phyloP scores from a whole-genome alignment of 2,113 vertebrate genomes.

The Nannospalax galili region DNA sequence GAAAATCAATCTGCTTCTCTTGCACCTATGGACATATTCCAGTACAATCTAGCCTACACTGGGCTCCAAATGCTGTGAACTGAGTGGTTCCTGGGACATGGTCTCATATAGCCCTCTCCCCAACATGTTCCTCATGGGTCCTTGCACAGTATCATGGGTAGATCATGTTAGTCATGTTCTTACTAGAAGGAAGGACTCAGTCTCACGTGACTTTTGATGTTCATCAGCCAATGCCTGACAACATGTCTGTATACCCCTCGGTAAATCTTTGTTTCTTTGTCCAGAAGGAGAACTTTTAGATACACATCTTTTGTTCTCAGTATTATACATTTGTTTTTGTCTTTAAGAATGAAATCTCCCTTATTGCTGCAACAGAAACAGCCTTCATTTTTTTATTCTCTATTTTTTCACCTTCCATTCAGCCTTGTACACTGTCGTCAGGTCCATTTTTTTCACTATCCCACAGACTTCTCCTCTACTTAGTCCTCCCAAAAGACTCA shows the following conservation, averaged over 20 bases:
- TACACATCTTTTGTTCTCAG: neutral
- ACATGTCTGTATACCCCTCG: neutral
- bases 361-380: neutral
- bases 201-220: neutral
- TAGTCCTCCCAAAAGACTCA: no score
- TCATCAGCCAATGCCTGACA: neutral
- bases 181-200: no score
- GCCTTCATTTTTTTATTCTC: neutral
- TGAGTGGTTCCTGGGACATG: neutral
- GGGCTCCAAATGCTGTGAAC: fast-evolving
- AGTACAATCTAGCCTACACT: neutral
- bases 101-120: neutral
- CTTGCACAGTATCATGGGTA: neutral
- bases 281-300: neutral
- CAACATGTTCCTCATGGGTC: neutral
- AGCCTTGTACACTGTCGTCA: neutral
- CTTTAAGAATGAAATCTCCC: neutral
- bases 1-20: neutral
- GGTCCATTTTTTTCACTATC: no score
- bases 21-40: neutral
- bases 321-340: neutral
- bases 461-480: neutral
- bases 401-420: neutral
- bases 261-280: neutral
- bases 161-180: neutral